Percentiles rank a stretch among this genome's conserved stretches.
These are phyloP conservation scores for Tupaia tana DNA, from an alignment of 2,113 vertebrate genomes.

Conservation along the genomic window DNA sequence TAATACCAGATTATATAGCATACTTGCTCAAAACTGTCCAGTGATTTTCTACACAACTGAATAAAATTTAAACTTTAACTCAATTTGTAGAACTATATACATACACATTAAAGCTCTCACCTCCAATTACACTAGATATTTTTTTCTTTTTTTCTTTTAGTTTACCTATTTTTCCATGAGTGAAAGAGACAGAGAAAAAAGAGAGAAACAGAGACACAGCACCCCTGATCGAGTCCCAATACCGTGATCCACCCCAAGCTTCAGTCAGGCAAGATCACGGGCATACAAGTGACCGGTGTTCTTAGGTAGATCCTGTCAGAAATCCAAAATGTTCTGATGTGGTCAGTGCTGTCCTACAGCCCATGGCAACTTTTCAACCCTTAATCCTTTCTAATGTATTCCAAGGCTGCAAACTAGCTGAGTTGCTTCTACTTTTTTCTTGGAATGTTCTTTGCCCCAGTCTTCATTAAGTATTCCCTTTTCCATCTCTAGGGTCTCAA, in stretches of 20 bases:
- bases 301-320: too few relatives aligned
- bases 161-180: too few relatives aligned
- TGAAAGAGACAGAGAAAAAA: too few relatives aligned
- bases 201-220: too few relatives aligned
- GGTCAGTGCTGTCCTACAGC: too few relatives aligned
- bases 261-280: too few relatives aligned
- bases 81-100: background rate
- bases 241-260: too few relatives aligned
- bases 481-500: background rate
- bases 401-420: background rate
- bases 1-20: background rate
- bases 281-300: too few relatives aligned
- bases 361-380: background rate
- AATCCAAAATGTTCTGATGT: too few relatives aligned
- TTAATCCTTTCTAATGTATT: background rate
- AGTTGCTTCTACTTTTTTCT: background rate
- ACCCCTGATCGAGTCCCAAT: too few relatives aligned
- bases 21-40: background rate
- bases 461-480: constrained; percentile 5
- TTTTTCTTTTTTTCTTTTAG: too few relatives aligned
- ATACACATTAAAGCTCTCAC: background rate
- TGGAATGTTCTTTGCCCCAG: background rate
- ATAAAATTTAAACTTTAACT: constrained; percentile 41
- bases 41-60: background rate
- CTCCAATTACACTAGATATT: background rate